Conservation (phyloP, 2,888 invertebrate genomes). For the Nomada fabriciana region DNA sequence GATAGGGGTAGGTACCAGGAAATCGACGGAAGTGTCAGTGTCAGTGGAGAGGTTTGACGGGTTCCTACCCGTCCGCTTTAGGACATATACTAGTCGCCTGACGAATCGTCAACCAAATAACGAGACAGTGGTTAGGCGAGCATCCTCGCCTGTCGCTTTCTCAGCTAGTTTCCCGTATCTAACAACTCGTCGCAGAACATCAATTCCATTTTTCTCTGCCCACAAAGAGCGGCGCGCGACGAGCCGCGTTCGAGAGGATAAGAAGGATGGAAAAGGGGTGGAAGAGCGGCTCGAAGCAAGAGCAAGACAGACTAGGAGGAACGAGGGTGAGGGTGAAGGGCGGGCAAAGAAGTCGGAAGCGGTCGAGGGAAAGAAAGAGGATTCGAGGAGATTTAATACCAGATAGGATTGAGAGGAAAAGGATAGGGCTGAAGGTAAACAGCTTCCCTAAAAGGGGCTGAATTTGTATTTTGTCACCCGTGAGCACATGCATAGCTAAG, state of each 20-base stretch:
- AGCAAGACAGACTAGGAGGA: neutral
- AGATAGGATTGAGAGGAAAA: conserved; percentile 80
- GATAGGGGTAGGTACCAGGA: conserved; percentile 33
- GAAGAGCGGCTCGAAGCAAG: neutral
- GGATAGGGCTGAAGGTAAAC: conserved; percentile 76
- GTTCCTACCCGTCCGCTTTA: conserved; percentile 24
- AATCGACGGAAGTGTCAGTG: conserved; percentile 60
- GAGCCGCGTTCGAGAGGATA: neutral
- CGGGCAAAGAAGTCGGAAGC: conserved; percentile 68
- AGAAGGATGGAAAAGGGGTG: neutral
- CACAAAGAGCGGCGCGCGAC: conserved; percentile 34
- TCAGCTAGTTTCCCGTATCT: conserved; percentile 26
- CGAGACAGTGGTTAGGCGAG: neutral
- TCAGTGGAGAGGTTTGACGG: conserved; percentile 38
- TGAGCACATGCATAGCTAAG: conserved; percentile 76
- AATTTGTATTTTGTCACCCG: conserved; percentile 80
- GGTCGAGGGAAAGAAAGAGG: conserved; percentile 68
- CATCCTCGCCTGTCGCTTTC: neutral
- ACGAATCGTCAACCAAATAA: conserved; percentile 29
- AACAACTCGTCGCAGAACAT: conserved; percentile 53
- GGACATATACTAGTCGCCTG: conserved; percentile 8
- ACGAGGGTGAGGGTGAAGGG: neutral
- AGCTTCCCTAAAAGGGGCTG: conserved; percentile 67
- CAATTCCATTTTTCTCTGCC: conserved; percentile 64
- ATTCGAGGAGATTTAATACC: conserved; percentile 82